These are phyloP conservation scores for Cydia pomonella DNA, from an alignment of 1,140 invertebrate genomes.

Conservation along the genomic window DNA sequence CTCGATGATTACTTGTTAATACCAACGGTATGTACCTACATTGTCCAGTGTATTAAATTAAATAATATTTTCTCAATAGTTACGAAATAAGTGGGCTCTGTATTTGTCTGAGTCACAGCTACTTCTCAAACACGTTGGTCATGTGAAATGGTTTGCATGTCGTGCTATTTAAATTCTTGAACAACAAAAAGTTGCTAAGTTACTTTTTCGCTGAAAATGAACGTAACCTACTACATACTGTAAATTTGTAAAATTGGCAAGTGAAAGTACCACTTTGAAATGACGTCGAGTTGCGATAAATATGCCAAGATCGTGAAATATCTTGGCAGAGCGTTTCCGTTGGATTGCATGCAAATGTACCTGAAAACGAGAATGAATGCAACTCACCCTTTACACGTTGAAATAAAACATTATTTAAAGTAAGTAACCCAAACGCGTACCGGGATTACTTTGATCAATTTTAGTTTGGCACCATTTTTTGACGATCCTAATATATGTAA, in stretches of 20 bases:
- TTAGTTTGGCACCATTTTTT: too few relatives aligned
- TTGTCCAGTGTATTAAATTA: background rate
- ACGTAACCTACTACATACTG: slow-evolving; percentile 15
- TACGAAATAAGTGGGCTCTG: slow-evolving; percentile 20
- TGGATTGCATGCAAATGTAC: slow-evolving; percentile 24
- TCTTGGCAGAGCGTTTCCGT: slow-evolving; percentile 37
- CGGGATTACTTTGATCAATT: too few relatives aligned
- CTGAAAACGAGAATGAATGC: background rate
- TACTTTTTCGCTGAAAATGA: slow-evolving; percentile 9
- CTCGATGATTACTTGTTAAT: slow-evolving; percentile 16
- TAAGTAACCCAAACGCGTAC: too few relatives aligned
- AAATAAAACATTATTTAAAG: background rate
- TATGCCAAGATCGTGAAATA: slow-evolving; percentile 36
- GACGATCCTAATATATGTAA: too few relatives aligned
- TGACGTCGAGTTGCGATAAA: slow-evolving; percentile 34
- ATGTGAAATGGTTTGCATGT: slow-evolving; percentile 9
- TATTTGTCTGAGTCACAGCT: background rate
- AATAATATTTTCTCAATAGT: background rate
- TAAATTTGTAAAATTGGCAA: slow-evolving; percentile 28
- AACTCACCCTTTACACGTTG: background rate
- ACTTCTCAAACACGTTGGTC: slow-evolving; percentile 1
- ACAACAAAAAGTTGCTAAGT: background rate
- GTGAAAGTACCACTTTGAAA: slow-evolving; percentile 35
- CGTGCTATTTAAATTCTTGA: slow-evolving; percentile 7
- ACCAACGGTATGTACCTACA: slow-evolving; percentile 7